Base-by-base conservation (phyloP, 2,113 vertebrate species). In the Todiramphus chloris region DNA sequence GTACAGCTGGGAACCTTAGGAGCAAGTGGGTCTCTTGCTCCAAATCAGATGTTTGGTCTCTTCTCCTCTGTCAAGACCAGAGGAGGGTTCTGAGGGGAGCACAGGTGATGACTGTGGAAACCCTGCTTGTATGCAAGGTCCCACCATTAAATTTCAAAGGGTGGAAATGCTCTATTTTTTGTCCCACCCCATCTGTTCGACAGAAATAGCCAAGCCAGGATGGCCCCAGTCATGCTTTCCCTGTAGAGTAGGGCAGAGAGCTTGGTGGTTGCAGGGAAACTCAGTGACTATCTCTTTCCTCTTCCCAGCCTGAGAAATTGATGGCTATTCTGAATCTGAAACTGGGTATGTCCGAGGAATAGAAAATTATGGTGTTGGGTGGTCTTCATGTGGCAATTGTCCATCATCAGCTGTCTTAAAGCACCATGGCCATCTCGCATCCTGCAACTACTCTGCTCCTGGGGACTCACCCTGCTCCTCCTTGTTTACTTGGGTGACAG, bases 381-480 rank as follows among this genome's bases (percentile, higher is more conserved):
- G 31, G n/a, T 53, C 50, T 81, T 78, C 7, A 7, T 25, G 23
- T 76, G 20, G 27, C 37, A 13, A 14, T 13, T 63, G 46, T 19
- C 37, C 23, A 7, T 23, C 11, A 5, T 30, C 70, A 48, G 25
- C 25, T 80, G 51, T n/a, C 30, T 43, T 25, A 43, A 62, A 76
- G n/a, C 37, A 58, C 41, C 16, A 13, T 10, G 17, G 35, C 20
- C 14, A 30, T 30, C 48, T 43, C 5, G 0, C 8, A 20, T 33
- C 28, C 68, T 18, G 24, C 46, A 75, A 10, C 28, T 44, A 55
- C 70, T 86, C 84, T 23, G 3, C 16, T 66, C 41, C 77, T 16
- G 33, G 62, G 44, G 27, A 15, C 35, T n/a, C 2, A 0, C 30
- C 14, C 19, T n/a, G 41, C 21, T 48, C 1, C 23, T 62, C 41